Evolutionary conservation across 2,888 invertebrate species (phyloP), one percentile per base, ranked within the genome.

Genomic region (Xestobium rufovillosum): DNA sequence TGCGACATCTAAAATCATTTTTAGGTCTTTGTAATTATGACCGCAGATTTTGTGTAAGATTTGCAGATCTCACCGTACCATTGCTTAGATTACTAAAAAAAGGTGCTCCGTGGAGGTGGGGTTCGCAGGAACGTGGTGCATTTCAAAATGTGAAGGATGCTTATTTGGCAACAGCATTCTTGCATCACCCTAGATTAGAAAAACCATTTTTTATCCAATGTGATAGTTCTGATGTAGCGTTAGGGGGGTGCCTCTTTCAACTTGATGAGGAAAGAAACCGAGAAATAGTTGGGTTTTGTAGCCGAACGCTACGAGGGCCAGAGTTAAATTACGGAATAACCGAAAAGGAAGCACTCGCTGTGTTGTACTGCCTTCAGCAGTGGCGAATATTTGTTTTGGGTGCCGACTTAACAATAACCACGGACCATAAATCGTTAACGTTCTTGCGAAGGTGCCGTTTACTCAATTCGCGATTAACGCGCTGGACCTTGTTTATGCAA

Each of bases 181-280:
- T 38, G 10, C 9, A 13, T 8, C 38, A 38, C 16, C 38, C 38
- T 11, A 10, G 29, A 14, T 10, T 25, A 10, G 23, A 11, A 3
- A 13, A 4, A 19, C 8, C 8, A 8, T 38, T 19, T 14, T 38
- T 23, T 25, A 28, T 38, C 10, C 17, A 38, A 23, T 15, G 31
- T 3, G 29, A 34, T 26, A 29, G 31, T 8, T 38, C 26, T 31
- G 30, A 44, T 36, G 34, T 26, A 10, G n/a, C n/a, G n/a, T n/a
- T n/a, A n/a, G n/a, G n/a, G n/a, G n/a, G n/a, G n/a, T n/a, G n/a
- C n/a, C n/a, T 38, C 9, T 38, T 16, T 15, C 38, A 38, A 28
- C 10, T 38, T 13, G 11, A 25, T n/a, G 14, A 32, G 4, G 12
- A 12, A 26, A 23, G 14, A 4, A 14, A 31, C 4, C 27, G 43